A percentile compares a stretch with the other conserved stretches of the same genome.
Conservation (phyloP, 2,888 invertebrate genomes). For the Agrochola circellaris region DNA sequence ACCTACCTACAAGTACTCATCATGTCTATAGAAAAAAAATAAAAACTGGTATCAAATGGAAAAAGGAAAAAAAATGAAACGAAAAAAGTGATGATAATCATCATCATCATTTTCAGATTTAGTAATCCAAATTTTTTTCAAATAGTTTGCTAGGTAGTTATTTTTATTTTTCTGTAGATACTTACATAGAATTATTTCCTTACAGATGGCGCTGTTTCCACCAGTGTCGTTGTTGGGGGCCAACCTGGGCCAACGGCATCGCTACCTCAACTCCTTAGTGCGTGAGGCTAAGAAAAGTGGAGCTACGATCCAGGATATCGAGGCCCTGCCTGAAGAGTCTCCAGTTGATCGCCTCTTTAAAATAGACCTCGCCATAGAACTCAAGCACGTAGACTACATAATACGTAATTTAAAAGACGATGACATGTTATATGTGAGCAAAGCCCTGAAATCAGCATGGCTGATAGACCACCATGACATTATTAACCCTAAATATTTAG, state of each 20-base stretch:
- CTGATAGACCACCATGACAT: constrained; percentile 74
- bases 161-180: too few species aligned
- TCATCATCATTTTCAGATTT: too few species aligned
- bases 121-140: too few species aligned
- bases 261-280: constrained; percentile 74
- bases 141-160: too few species aligned
- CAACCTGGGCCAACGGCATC: constrained; percentile 76
- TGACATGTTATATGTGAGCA: constrained; percentile 82
- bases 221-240: constrained; percentile 74
- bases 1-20: too few species aligned
- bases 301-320: constrained; percentile 54
- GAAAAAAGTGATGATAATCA: too few species aligned
- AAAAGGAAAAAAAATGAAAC: too few species aligned
- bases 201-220: constrained; percentile 69
- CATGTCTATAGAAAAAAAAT: too few species aligned
- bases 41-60: too few species aligned
- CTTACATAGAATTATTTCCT: constrained; percentile 65
- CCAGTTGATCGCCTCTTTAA: constrained; percentile 79
- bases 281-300: constrained; percentile 49
- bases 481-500: constrained; percentile 78
- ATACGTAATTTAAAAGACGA: constrained; percentile 76
- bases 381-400: constrained; percentile 76
- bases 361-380: constrained; percentile 80
- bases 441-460: constrained; percentile 80
- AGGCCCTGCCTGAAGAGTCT: constrained; percentile 68